Percentiles rank a stretch among this genome's conserved stretches.
Conservation (phyloP, 2,888 invertebrate species). For the Cremastobaeus sp. region DNA sequence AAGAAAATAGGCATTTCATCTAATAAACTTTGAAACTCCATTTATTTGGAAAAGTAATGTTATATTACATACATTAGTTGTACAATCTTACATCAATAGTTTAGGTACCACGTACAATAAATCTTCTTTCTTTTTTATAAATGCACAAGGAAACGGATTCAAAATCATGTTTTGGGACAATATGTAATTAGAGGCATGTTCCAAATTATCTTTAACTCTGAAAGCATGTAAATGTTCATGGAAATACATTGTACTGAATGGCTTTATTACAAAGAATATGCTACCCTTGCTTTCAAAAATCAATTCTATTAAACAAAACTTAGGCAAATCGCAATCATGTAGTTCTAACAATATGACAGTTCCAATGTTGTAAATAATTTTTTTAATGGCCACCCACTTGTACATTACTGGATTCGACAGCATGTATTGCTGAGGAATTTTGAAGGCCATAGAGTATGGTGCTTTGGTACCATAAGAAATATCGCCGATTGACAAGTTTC, state of each 20-base stretch:
- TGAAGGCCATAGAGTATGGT: neutral
- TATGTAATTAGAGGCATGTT: conserved; percentile 14
- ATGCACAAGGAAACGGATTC: neutral
- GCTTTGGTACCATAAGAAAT: conserved; percentile 2
- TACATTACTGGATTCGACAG: neutral
- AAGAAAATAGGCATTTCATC: too few relatives aligned
- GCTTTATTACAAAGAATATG: conserved; percentile 6
- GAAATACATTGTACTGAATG: conserved; percentile 11
- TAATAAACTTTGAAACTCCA: too few relatives aligned
- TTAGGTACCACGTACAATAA: neutral
- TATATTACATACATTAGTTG: too few relatives aligned
- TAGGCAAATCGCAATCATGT: conserved; percentile 3
- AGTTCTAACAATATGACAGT: conserved; percentile 13
- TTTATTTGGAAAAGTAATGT: too few relatives aligned
- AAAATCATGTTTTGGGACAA: conserved; percentile 7
- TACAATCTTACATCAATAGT: conserved; percentile 1
- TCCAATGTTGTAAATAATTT: conserved; percentile 8
- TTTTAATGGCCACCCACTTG: conserved; percentile 7
- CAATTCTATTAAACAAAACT: conserved; percentile 9
- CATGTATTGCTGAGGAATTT: conserved; percentile 12
- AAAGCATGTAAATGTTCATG: conserved; percentile 9
- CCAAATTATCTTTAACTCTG: conserved; percentile 6
- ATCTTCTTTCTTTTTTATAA: conserved; percentile 5
- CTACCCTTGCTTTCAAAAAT: conserved; percentile 2
- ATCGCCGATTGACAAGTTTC: conserved; percentile 3